Conservation (phyloP, 2,113 vertebrate genomes). For the Anhinga anhinga region DNA sequence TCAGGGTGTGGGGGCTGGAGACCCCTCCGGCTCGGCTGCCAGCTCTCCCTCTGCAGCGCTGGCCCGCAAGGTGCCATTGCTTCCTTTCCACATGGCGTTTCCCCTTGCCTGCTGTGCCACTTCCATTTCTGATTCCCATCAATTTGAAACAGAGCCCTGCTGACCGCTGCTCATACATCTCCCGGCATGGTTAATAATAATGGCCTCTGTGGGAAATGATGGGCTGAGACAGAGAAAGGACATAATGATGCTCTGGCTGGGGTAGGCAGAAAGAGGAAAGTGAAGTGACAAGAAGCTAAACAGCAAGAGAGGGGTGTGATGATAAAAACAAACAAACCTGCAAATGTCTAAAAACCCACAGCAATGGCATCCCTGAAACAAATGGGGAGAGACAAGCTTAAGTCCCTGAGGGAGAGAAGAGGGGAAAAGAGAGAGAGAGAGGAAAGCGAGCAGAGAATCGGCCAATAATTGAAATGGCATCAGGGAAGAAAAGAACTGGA, state of each 20-base stretch:
- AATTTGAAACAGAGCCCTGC: constrained; percentile 51
- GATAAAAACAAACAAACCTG: constrained; percentile 60
- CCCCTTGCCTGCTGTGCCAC: background rate
- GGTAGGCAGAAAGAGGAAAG: constrained; percentile 26
- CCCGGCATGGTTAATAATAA: constrained; percentile 49
- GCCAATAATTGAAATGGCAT: constrained; percentile 51
- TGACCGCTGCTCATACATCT: constrained; percentile 38
- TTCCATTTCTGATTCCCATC: constrained; percentile 54
- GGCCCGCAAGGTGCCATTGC: background rate
- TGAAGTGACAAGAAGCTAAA: constrained; percentile 60
- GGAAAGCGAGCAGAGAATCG: constrained; percentile 5
- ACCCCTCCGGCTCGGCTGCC: background rate
- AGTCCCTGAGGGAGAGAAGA: constrained; percentile 45
- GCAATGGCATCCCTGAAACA: background rate
- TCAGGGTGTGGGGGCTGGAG: background rate
- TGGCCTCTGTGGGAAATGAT: constrained; percentile 47
- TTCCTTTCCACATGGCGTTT: background rate
- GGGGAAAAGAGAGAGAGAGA: background rate
- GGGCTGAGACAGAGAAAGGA: constrained; percentile 50
- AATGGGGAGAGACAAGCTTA: constrained; percentile 22
- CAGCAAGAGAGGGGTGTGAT: constrained; percentile 38
- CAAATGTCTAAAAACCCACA: constrained; percentile 22
- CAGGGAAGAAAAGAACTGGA: background rate
- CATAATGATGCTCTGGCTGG: constrained; percentile 34
- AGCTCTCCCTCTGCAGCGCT: background rate